phyloP scores from a whole-genome alignment of 1,140 invertebrate species.

The Lordiphosa stackelbergi region DNA sequence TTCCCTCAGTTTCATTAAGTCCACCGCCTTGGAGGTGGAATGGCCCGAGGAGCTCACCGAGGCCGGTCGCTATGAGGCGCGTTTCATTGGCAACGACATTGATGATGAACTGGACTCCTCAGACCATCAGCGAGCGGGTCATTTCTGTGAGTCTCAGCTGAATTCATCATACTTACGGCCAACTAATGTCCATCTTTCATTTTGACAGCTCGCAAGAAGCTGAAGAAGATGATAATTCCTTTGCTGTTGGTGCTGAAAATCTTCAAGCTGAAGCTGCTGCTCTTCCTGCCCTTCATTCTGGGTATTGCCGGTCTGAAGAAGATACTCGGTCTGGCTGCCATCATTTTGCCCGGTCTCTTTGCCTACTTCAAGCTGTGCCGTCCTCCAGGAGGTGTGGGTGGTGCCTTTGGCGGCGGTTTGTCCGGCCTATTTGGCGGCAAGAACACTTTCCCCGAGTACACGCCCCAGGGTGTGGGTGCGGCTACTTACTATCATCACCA shows the following conservation, averaged over 20 bases:
- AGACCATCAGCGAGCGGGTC: constrained; percentile 85
- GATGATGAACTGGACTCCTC: constrained; percentile 87
- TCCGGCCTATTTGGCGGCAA: constrained; percentile 65
- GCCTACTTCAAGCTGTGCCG: constrained; percentile 89
- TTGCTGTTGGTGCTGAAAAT: constrained; percentile 88
- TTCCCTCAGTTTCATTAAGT: constrained; percentile 83
- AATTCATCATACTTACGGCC: background rate
- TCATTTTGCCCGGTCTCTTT: constrained; percentile 86
- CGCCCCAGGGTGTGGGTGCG: constrained; percentile 80
- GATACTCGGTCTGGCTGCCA: constrained; percentile 86
- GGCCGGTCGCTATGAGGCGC: constrained; percentile 84
- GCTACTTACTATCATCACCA: constrained; percentile 79
- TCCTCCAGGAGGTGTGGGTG: constrained; percentile 74
- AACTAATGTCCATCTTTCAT: constrained; percentile 1
- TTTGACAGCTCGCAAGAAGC: constrained; percentile 83
- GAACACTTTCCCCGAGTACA: constrained; percentile 80
- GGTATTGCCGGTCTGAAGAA: constrained; percentile 90
- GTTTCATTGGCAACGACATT: constrained; percentile 87
- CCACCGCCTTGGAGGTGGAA: constrained; percentile 85
- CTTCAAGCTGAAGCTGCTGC: constrained; percentile 88
- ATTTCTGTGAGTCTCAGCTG: constrained; percentile 83
- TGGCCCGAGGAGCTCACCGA: constrained; percentile 84
- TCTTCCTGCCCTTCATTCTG: constrained; percentile 88
- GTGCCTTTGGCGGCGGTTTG: constrained; percentile 58
- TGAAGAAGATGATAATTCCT: constrained; percentile 89